Evolutionary conservation across 2,797 vertebrate species (phyloP).

Genomic region (Xiphorhynchus erythropygius): DNA sequence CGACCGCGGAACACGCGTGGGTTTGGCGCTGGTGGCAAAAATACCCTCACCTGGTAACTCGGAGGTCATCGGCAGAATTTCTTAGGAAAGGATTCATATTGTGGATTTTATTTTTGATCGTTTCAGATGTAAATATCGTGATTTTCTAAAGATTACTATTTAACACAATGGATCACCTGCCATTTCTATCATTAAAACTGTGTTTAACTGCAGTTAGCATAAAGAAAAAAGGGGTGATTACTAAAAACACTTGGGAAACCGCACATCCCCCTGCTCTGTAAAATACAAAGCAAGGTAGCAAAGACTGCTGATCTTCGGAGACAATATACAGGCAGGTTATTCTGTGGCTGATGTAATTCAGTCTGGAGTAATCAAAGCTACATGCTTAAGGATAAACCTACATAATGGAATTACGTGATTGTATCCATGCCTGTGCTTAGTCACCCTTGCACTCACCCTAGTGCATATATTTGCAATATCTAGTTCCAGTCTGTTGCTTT

Average conservation of each 20-base stretch:
- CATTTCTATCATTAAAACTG: fast-evolving
- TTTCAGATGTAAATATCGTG: neutral
- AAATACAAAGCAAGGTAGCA: neutral
- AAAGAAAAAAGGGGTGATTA: neutral
- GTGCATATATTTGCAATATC: neutral
- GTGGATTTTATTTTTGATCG: fast-evolving
- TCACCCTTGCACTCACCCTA: neutral
- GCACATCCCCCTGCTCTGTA: neutral
- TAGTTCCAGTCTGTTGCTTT: conserved; percentile 24
- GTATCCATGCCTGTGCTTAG: conserved; percentile 24
- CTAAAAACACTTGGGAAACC: neutral
- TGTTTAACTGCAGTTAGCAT: neutral
- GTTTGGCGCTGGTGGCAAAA: neutral
- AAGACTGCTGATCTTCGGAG: neutral
- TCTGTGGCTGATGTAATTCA: conserved; percentile 45
- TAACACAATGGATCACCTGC: neutral
- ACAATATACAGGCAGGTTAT: neutral
- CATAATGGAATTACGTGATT: conserved; percentile 1
- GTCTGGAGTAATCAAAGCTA: conserved; percentile 44
- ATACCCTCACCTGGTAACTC: neutral
- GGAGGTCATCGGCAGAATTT: fast-evolving
- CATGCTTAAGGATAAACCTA: conserved; percentile 30
- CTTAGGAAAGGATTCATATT: fast-evolving
- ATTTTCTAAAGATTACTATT: fast-evolving
- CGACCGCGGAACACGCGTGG: fast-evolving